A percentile compares a stretch with the other conserved stretches of the same genome.
Evolutionary conservation across 1,140 invertebrate species (phyloP).

Genomic region (Zophobas morio): DNA sequence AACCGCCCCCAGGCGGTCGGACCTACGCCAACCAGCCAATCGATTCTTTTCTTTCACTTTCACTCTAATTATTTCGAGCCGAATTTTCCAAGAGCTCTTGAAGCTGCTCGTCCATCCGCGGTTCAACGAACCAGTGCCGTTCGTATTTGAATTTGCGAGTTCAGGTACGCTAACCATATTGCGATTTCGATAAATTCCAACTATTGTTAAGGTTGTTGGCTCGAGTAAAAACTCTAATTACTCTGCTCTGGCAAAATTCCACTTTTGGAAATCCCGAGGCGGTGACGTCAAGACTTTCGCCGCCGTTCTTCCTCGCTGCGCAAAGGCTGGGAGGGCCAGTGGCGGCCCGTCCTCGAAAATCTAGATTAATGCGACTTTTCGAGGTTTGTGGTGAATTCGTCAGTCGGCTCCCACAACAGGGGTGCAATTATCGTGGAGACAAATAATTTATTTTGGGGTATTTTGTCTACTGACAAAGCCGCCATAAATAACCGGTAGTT

Average conservation of each 20-base stretch:
- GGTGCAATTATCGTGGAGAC: conserved; percentile 21
- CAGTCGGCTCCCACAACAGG: too few species aligned
- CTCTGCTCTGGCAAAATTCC: neutral
- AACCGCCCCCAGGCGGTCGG: too few species aligned
- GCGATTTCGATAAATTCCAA: conserved; percentile 14
- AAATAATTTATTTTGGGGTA: conserved; percentile 24
- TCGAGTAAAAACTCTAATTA: conserved; percentile 6
- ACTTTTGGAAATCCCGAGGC: conserved; percentile 4
- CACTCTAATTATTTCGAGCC: too few species aligned
- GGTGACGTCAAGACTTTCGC: conserved; percentile 12
- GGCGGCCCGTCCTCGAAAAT: too few species aligned
- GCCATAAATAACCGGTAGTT: conserved; percentile 30
- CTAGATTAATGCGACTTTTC: too few species aligned
- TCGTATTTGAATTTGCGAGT: neutral
- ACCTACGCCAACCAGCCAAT: too few species aligned
- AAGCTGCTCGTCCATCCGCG: too few species aligned
- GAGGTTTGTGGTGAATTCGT: too few species aligned
- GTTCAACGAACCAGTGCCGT: conserved; percentile 3
- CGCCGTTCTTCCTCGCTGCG: too few species aligned
- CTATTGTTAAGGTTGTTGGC: conserved; percentile 2
- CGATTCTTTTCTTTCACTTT: too few species aligned
- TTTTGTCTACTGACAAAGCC: conserved; percentile 24
- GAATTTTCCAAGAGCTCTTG: neutral
- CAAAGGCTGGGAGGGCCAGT: too few species aligned
- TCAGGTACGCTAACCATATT: conserved; percentile 8